Conservation (phyloP, 2,797 vertebrate genomes). For the Sebastes trivittatus region DNA sequence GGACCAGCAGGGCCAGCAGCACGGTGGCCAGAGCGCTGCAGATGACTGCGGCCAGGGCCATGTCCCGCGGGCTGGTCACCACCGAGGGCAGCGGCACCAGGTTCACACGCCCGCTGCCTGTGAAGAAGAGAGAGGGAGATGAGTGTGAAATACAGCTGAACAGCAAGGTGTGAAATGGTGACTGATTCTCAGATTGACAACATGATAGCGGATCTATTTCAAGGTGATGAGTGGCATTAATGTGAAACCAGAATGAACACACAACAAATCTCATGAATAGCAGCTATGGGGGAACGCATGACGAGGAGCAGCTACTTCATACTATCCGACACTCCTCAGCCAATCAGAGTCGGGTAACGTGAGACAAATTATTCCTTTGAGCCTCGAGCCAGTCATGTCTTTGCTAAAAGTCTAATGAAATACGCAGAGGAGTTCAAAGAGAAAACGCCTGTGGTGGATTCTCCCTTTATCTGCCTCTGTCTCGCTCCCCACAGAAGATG, state of each 20-base stretch:
- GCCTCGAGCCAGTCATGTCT: slow-evolving; percentile 18
- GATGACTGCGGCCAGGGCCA: slow-evolving; percentile 94
- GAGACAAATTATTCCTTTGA: slow-evolving; percentile 24
- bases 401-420: slow-evolving; percentile 39
- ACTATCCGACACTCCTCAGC: background rate
- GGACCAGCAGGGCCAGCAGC: slow-evolving; percentile 92
- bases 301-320: background rate
- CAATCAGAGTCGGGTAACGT: slow-evolving; percentile 3
- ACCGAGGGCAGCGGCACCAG: slow-evolving; percentile 91
- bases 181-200: background rate
- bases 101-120: slow-evolving; percentile 93
- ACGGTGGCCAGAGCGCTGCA: slow-evolving; percentile 95
- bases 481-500: slow-evolving; percentile 46
- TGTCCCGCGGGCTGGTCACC: slow-evolving; percentile 92
- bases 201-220: background rate
- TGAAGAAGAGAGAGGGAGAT: background rate
- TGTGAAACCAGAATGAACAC: background rate
- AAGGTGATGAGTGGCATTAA: background rate
- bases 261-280: background rate
- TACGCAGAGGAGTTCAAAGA: slow-evolving; percentile 64
- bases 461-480: slow-evolving; percentile 37
- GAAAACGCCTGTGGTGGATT: slow-evolving; percentile 64
- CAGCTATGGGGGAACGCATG: background rate
- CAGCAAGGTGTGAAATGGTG: background rate
- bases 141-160: background rate